Evolutionary conservation across 2,888 invertebrate species (phyloP).

Genomic region (Mesorhabditis spiculigera): DNA sequence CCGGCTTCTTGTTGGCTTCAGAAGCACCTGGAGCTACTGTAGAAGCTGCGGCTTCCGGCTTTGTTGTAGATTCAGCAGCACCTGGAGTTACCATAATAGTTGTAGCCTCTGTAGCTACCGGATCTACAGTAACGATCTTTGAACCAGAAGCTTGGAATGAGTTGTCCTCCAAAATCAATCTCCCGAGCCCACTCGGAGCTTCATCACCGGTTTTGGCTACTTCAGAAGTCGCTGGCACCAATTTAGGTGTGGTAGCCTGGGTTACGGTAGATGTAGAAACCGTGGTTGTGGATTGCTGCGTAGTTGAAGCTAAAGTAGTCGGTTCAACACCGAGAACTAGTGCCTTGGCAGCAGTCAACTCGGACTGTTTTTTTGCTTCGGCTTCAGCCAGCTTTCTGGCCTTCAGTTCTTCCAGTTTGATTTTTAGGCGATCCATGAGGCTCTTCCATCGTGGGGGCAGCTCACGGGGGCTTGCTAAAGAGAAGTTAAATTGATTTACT

Average conservation of each 20-base stretch:
- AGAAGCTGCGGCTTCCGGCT: too few relatives aligned
- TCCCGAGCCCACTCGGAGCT: too few relatives aligned
- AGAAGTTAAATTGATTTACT: too few relatives aligned
- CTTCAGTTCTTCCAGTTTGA: conserved; percentile 29
- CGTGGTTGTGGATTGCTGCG: neutral
- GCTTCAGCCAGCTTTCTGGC: conserved; percentile 18
- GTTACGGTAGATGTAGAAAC: neutral
- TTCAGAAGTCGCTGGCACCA: too few relatives aligned
- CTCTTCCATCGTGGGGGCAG: conserved; percentile 21
- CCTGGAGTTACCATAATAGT: too few relatives aligned
- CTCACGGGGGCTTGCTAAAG: neutral
- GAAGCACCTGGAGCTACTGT: too few relatives aligned
- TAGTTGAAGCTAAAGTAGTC: neutral
- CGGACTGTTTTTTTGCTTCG: too few relatives aligned
- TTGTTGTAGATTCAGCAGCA: too few relatives aligned
- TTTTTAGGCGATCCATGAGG: conserved; percentile 26
- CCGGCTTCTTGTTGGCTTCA: too few relatives aligned
- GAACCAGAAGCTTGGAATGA: neutral
- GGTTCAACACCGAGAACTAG: too few relatives aligned
- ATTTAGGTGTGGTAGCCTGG: too few relatives aligned
- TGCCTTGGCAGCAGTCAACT: too few relatives aligned
- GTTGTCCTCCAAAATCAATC: neutral
- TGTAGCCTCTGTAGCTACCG: neutral
- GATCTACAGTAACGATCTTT: neutral
- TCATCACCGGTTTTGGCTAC: neutral